A percentile compares a stretch with the other conserved stretches of the same genome.
Conservation (phyloP, 2,888 invertebrate genomes). For the Acronicta alni region DNA sequence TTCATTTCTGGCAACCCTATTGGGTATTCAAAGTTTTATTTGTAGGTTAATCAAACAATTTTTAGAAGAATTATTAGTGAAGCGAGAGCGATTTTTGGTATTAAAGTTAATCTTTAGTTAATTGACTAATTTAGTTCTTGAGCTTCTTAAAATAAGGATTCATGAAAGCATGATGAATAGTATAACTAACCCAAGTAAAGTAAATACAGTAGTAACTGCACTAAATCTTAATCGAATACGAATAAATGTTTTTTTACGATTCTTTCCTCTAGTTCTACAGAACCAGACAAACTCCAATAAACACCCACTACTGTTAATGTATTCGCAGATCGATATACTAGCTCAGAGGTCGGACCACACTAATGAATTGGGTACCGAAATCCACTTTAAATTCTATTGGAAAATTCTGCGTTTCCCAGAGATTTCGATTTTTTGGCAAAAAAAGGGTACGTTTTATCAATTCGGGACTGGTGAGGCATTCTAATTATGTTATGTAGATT, state of each 20-base stretch:
- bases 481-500: conserved; percentile 63
- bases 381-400: conserved; percentile 59
- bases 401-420: conserved; percentile 48
- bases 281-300: conserved; percentile 14
- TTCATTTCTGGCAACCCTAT: background rate
- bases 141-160: too few relatives aligned
- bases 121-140: too few relatives aligned
- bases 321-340: conserved; percentile 26
- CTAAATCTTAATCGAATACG: too few relatives aligned
- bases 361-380: conserved; percentile 58
- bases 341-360: conserved; percentile 28
- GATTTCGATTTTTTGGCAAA: conserved; percentile 44
- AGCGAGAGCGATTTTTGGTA: too few relatives aligned
- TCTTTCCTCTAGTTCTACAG: background rate
- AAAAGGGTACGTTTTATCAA: conserved; percentile 59
- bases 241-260: too few relatives aligned
- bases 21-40: conserved; percentile 3
- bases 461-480: conserved; percentile 44
- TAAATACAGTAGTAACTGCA: too few relatives aligned
- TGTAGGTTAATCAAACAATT: background rate
- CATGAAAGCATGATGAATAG: too few relatives aligned
- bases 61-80: too few relatives aligned
- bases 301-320: conserved; percentile 22
- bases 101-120: too few relatives aligned
- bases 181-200: too few relatives aligned